A percentile compares a stretch with the other conserved stretches of the same genome.
phyloP scores from a whole-genome alignment of 2,113 vertebrate genomes.

The Pachycephala philippinensis region DNA sequence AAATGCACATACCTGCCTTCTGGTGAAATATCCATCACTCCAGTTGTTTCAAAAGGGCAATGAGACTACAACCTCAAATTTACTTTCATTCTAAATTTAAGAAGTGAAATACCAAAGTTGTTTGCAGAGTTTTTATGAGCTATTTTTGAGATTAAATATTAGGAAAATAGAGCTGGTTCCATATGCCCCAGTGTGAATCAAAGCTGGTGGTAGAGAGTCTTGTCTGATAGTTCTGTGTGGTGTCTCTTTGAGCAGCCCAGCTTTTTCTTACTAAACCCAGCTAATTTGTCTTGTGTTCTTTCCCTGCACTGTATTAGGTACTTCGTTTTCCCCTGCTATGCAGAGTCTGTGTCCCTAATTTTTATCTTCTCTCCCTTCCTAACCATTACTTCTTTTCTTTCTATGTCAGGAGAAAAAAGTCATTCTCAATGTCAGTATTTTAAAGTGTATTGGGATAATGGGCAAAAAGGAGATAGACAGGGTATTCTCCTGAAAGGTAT shows the following conservation, averaged over 20 bases:
- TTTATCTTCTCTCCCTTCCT: slow-evolving; percentile 51
- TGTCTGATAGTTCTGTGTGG: background rate
- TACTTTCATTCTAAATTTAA: background rate
- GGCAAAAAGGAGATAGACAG: slow-evolving; percentile 66
- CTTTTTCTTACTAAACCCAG: background rate
- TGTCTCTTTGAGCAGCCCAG: background rate
- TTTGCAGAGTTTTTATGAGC: background rate
- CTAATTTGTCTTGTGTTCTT: slow-evolving; percentile 25
- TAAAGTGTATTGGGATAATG: slow-evolving; percentile 63
- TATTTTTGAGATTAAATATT: background rate
- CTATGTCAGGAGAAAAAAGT: slow-evolving; percentile 62
- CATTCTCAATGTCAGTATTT: slow-evolving; percentile 66
- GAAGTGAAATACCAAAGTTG: background rate
- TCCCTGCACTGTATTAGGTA: slow-evolving; percentile 11
- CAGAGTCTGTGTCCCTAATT: slow-evolving; percentile 42
- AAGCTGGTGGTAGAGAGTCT: background rate
- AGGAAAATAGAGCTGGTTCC: background rate
- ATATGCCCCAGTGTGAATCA: background rate
- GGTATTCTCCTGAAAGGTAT: slow-evolving; percentile 63
- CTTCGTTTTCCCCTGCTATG: background rate
- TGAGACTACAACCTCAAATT: background rate
- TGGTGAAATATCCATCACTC: background rate
- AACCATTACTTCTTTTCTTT: slow-evolving; percentile 63
- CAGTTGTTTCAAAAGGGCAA: background rate
- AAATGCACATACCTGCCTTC: background rate